phyloP scores from a whole-genome alignment of 2,888 invertebrate species.

The Eupithecia insigniata region DNA sequence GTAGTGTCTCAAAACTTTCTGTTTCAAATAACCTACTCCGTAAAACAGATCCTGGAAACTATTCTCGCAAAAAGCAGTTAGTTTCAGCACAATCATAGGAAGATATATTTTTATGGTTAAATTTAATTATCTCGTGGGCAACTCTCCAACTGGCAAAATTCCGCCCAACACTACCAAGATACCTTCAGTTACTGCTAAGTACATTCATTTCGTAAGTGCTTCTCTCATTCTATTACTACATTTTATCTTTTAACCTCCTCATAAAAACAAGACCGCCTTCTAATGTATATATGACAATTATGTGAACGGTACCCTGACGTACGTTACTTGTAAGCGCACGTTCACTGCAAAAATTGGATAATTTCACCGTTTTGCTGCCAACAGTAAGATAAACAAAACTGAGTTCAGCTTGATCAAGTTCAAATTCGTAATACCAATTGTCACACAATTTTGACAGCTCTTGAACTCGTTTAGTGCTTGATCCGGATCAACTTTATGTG shows the following conservation, averaged over 20 bases:
- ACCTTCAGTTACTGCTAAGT: background rate
- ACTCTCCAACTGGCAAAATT: background rate
- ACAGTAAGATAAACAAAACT: no score
- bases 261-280: background rate
- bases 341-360: no score
- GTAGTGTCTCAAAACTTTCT: background rate
- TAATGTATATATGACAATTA: no score
- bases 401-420: no score
- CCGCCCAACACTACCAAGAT: background rate
- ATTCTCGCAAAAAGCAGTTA: background rate
- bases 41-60: background rate
- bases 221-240: background rate
- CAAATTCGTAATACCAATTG: no score
- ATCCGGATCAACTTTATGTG: no score
- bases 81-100: background rate
- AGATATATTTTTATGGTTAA: background rate
- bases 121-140: constrained; percentile 2
- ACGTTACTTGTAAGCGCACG: no score
- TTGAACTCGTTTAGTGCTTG: no score
- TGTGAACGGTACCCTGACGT: no score
- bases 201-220: background rate
- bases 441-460: no score
- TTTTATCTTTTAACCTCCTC: background rate
- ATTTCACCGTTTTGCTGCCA: no score
- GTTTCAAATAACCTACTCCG: background rate